Evolutionary conservation across 2,797 vertebrate species (phyloP).

Genomic region (Gobio occitaniae): DNA sequence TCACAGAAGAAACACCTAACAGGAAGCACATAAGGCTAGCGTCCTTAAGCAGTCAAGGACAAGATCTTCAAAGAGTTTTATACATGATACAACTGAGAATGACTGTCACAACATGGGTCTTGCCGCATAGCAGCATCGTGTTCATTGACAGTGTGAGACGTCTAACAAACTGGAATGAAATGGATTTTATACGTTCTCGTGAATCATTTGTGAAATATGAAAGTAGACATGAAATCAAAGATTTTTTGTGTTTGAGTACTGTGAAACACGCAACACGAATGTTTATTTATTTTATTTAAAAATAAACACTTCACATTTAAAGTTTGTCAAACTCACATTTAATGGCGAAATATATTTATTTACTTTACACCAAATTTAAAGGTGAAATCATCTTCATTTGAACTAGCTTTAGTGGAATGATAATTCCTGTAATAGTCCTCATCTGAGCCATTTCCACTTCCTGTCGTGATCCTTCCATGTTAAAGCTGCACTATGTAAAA

Average conservation of each 20-base stretch:
- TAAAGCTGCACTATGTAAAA: too few species aligned
- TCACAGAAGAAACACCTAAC: slow-evolving; percentile 29
- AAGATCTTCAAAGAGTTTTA: slow-evolving; percentile 18
- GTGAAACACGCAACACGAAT: too few species aligned
- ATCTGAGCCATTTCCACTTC: too few species aligned
- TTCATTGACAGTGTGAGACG: background rate
- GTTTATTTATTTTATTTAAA: too few species aligned
- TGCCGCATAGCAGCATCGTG: background rate
- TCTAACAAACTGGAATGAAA: background rate
- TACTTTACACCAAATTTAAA: too few species aligned
- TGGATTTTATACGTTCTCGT: background rate
- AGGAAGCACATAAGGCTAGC: background rate
- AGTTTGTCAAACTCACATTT: too few species aligned
- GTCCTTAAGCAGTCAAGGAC: slow-evolving; percentile 10
- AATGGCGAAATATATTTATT: too few species aligned
- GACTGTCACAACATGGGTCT: background rate
- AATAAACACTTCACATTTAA: too few species aligned
- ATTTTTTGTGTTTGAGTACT: background rate
- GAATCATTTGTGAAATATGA: background rate
- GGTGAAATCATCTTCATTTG: too few species aligned
- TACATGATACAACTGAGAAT: slow-evolving; percentile 22
- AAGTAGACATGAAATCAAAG: background rate
- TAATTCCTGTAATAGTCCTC: too few species aligned
- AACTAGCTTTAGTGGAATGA: too few species aligned
- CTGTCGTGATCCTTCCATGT: too few species aligned